These are phyloP conservation scores for Drosophila infuscata DNA, from an alignment of 2,888 invertebrate genomes.

Conservation along the genomic window DNA sequence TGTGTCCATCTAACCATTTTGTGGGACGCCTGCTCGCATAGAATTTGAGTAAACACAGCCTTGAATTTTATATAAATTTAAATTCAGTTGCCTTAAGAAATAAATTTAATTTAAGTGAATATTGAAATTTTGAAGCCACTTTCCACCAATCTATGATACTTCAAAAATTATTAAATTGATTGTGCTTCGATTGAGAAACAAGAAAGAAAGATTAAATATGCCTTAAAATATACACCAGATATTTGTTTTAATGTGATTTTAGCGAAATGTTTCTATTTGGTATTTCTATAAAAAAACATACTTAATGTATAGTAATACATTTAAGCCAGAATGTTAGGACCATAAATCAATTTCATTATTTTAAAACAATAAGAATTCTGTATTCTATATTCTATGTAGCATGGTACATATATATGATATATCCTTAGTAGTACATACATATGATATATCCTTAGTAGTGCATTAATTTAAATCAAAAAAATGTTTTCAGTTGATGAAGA, in stretches of 20 bases:
- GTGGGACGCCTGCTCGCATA: not conserved
- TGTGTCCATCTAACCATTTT: not conserved
- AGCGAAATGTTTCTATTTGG: too few species aligned
- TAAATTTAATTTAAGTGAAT: not conserved
- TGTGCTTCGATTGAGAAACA: not conserved
- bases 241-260: not conserved
- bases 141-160: not conserved
- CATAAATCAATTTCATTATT: not conserved
- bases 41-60: not conserved
- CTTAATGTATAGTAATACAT: not conserved
- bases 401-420: too few species aligned
- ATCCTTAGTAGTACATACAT: too few species aligned
- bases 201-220: not conserved
- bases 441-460: too few species aligned
- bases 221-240: not conserved
- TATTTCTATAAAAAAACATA: not conserved
- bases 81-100: not conserved
- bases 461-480: not conserved
- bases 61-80: not conserved
- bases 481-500: not conserved
- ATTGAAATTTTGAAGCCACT: not conserved
- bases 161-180: not conserved
- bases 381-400: too few species aligned
- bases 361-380: not conserved
- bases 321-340: too few species aligned